Evolutionary conservation across 1,140 invertebrate genomes (phyloP), one percentile per base, ranked within the genome.

Genomic region (Drosophila ercepeae): DNA sequence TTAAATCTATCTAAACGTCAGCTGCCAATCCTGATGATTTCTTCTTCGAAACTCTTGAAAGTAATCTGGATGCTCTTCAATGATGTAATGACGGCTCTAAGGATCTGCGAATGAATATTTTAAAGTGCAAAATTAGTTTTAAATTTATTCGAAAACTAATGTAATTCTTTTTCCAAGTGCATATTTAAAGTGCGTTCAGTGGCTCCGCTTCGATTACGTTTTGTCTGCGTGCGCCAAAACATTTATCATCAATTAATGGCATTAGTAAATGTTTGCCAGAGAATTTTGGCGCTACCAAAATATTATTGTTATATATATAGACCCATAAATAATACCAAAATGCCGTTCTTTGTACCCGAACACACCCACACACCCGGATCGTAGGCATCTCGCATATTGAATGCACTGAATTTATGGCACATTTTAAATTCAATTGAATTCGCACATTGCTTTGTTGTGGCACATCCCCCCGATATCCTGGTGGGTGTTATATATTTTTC

Each of bases 341-440:
- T 68, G 54, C 48, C 63, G 21, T 29, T 45, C 60, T 34, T 67
- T 67, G 63, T 67, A 23, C 25, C 16, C 36, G 8, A 13, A 25
- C 25, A 39, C 39, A 59, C 51, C 42, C 34, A 19, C 32, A 21
- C 41, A 41, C 7, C 7, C 14, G 39, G 39, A 16, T 18, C 5
- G 7, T 16, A 29, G 39, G 23, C 36, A 14, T 25, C 3, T 55
- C 23, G 45, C 34, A 44, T n/a, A 59, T 58, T 71, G 55, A 72
- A 53, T 74, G 60, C 58, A 32, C 25, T 55, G 34, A 75, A 86
- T 86, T 83, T 81, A 86, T 86, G 50, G 68, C 63, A 44, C 34
- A 63, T 59, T 77, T 86, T 73, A 67, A 78, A 77, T 86, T 81
- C 82, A 86, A 86, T 81, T 81, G 54, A 81, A 76, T 29, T 61